Evolutionary conservation across 2,113 vertebrate species (phyloP), one percentile per base, ranked within the genome.

Genomic region (Glaucomys volans): DNA sequence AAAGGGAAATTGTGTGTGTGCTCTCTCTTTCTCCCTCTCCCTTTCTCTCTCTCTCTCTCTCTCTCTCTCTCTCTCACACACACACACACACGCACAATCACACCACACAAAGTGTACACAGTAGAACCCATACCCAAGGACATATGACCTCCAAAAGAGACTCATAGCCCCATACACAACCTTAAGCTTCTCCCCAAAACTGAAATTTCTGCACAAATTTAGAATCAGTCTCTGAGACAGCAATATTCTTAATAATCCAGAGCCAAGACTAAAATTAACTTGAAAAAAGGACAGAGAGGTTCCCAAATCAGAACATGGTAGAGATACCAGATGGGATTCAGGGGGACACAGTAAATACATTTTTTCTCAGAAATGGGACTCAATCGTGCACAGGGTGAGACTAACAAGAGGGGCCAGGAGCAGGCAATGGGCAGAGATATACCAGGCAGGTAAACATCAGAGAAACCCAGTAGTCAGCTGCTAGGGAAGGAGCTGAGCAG

Each of bases 181-280:
- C 16, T 42, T 72, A 52, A 67, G 57, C 50, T 91, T 91, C 42
- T 77, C 93, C 40, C 32, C 67, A 87, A 96, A 85, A 42, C 52
- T 87, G 67, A 24, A 59, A 95, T 75, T 84, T n/a, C 18, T 59
- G 10, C 44, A 35, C 62, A 72, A 8, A 57, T 47, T 94, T 93
- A 88, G 62, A 24, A 64, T 44, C 32, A 72, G 18, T 57, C 42
- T 93, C 54, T 87, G 37, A 81, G 18, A 75, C 90, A 77, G 64
- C 20, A 77, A 1, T 72, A 93, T 89, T 42, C 32, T 24, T 90
- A 76, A 35, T 82, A 26, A 44, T 80, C 37, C 59, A 96, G 40
- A 94, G 22, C 17, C 66, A 87, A 90, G 30, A 77, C 24, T 91
- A 83, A 90, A 95, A 66, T 32, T 26, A 92, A 52, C 71, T 95